Evolutionary conservation across 2,888 invertebrate genomes (phyloP).

Genomic region (Drosophila emarginata): DNA sequence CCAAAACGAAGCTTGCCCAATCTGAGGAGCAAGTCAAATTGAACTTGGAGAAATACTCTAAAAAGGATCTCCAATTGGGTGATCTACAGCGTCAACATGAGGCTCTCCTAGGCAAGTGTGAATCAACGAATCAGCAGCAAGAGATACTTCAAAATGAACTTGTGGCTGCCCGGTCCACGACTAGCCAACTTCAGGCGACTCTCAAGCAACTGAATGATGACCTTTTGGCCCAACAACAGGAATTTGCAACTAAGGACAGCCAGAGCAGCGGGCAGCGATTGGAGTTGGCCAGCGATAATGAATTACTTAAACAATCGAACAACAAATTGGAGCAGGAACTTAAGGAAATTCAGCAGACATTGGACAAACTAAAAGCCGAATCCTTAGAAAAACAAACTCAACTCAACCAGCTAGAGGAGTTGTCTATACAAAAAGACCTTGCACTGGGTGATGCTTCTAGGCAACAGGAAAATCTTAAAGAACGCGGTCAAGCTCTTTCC

Average conservation of each 20-base stretch:
- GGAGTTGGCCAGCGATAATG: conserved; percentile 65
- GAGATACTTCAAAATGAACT: conserved; percentile 82
- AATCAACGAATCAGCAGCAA: conserved; percentile 49
- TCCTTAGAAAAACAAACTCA: conserved; percentile 77
- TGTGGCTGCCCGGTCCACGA: conserved; percentile 57
- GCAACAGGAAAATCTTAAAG: conserved; percentile 84
- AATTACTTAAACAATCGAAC: conserved; percentile 63
- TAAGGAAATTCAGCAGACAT: conserved; percentile 69
- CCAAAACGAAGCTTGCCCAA: conserved; percentile 30
- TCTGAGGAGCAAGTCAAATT: conserved; percentile 55
- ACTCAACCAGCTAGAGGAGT: conserved; percentile 73
- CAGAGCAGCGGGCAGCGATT: conserved; percentile 52
- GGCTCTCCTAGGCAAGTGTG: conserved; percentile 55
- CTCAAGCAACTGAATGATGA: conserved; percentile 78
- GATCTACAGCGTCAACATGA: conserved; percentile 65
- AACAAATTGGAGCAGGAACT: conserved; percentile 77
- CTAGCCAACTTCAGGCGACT: conserved; percentile 50
- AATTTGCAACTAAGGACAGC: conserved; percentile 46
- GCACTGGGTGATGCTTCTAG: conserved; percentile 85
- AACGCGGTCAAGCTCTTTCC: conserved; percentile 85
- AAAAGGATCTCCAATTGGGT: conserved; percentile 74
- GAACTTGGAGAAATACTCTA: conserved; percentile 45
- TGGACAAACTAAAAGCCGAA: conserved; percentile 79
- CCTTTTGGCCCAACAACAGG: conserved; percentile 59
- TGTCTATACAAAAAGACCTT: conserved; percentile 83